Base-by-base conservation (phyloP, 23 tunicate genomes). In the Phallusia fumigata region DNA sequence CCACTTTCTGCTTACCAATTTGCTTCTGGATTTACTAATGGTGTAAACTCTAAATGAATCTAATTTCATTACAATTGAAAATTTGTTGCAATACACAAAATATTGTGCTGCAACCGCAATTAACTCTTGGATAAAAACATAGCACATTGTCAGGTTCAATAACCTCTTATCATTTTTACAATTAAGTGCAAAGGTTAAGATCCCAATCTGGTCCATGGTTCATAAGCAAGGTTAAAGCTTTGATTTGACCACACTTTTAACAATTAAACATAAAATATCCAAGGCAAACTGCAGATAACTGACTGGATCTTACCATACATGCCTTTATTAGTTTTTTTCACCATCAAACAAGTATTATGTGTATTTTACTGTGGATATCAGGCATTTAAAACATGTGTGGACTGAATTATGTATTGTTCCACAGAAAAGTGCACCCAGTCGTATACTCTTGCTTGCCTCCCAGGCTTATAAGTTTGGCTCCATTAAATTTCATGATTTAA, bases 371-470 rank as follows among this genome's bases (percentile, higher is more conserved):
- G 69, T 10, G 15, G 13, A 2, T 58, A 58, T 13, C 15, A 58
- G 26, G 1, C 69, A 58, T 3, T 21, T 58, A 58, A 58, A 58
- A 58, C 13, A 13, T 13, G 13, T 22, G 3, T 6, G 11, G 15
- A 58, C 69, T 21, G 13, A 58, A 58, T 58, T 21, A 24, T 58
- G 16, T 58, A 21, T 11, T 40, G 5, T 5, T 40, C 10, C 10
- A 3, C 13, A 74, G 78, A 74, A 35, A 74, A 74, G 78, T 74
- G 78, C 45, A 21, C 58, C 81, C 30, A 78, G 81, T 19, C 53
- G 81, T 6, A 78, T 78, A 2, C 50, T 78, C 19, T 19, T 78
- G 33, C 30, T 78, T n/a, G 19, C 81, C 22, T 78, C 81, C 6
- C 2, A 31, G 3, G 81, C 44, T 5, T 21, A 35, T 5, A 78